Conservation (phyloP, 2,888 invertebrate genomes). For the Eutolmus rufibarbis region DNA sequence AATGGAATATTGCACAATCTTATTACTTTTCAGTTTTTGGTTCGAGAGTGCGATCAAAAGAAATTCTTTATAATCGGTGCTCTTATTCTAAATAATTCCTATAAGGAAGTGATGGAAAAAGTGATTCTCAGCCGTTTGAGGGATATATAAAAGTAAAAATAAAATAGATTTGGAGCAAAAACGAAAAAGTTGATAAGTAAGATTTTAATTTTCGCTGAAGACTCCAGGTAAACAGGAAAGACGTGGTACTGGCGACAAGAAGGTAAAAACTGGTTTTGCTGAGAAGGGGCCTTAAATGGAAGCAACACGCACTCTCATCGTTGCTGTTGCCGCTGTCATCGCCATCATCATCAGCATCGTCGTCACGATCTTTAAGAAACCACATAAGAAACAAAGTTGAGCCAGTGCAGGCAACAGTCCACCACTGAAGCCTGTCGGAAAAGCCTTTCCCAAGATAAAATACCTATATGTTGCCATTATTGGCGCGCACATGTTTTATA, state of each 20-base stretch:
- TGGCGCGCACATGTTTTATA: background rate
- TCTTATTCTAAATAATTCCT: background rate
- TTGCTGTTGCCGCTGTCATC: background rate
- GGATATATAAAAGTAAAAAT: background rate
- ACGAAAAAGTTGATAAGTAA: background rate
- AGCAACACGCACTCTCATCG: constrained; percentile 5
- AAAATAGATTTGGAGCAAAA: background rate
- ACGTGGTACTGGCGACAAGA: background rate
- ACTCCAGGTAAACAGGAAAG: background rate
- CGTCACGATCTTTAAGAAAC: background rate
- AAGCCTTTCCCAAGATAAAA: background rate
- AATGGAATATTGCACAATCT: background rate
- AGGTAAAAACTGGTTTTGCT: constrained; percentile 18
- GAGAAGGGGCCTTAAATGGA: background rate
- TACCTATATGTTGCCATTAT: background rate
- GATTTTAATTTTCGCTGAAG: constrained; percentile 1
- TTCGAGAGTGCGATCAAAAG: background rate
- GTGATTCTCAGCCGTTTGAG: background rate
- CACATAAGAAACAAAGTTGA: background rate
- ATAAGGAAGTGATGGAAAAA: background rate
- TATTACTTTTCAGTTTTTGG: background rate
- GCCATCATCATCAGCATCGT: background rate
- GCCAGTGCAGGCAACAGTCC: background rate
- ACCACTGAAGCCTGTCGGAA: background rate
- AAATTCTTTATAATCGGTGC: background rate